These are phyloP conservation scores for Belonocnema kinseyi DNA, from an alignment of 1,140 invertebrate species.

Conservation along the genomic window DNA sequence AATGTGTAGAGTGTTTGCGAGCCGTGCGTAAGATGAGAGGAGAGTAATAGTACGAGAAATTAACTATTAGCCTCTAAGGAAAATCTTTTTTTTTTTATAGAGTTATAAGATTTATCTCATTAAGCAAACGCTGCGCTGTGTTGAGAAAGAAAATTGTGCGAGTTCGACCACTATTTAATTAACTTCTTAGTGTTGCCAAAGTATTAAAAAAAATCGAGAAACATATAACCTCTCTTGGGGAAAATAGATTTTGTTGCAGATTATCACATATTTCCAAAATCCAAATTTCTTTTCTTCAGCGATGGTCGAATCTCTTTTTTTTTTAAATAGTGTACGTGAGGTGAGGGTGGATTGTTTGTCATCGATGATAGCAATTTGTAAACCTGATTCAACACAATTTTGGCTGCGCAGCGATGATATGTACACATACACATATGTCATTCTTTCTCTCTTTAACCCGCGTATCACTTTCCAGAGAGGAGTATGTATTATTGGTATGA, in stretches of 20 bases:
- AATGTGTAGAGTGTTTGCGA: constrained; percentile 13
- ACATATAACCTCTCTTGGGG: no score
- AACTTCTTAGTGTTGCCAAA: not conserved
- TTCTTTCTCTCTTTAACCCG: constrained; percentile 14
- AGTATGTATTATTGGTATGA: not conserved
- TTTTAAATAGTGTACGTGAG: not conserved
- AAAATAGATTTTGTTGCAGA: not conserved
- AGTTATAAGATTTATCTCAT: not conserved
- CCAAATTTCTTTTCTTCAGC: not conserved
- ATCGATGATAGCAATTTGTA: constrained; percentile 1
- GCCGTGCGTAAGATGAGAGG: constrained; percentile 11
- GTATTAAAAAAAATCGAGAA: not conserved
- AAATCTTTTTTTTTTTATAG: not conserved
- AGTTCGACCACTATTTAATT: not conserved
- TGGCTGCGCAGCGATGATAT: not conserved
- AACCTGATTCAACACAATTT: not conserved
- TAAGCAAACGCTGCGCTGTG: constrained; percentile 4
- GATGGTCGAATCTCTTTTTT: not conserved
- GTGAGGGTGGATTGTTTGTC: not conserved
- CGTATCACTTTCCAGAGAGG: constrained; percentile 3
- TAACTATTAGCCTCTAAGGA: constrained; percentile 25
- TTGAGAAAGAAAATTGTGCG: not conserved
- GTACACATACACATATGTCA: constrained; percentile 8
- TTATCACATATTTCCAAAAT: not conserved
- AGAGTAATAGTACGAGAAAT: constrained; percentile 1